Evolutionary conservation across 2,797 vertebrate species (phyloP), one percentile per base, ranked within the genome.

Genomic region (Thalassophryne amazonica): DNA sequence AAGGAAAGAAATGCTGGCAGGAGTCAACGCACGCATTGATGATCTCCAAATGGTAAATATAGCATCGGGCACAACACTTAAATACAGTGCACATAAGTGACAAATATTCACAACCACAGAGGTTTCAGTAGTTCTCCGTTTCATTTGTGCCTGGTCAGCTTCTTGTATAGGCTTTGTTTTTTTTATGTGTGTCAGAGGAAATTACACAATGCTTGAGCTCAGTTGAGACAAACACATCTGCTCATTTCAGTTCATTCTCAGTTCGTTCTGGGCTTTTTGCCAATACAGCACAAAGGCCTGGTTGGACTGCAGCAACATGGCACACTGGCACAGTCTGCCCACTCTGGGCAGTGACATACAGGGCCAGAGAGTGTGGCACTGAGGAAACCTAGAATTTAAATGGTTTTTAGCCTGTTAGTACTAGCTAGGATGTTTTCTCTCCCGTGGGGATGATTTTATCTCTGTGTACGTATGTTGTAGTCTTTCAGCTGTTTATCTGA

Each of bases 1-100:
- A 77, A 86, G 96, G 73, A 99, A 95, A 62, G 97, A 99, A 83
- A 99, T 99, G 97, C 92, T 95, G 9, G 93, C 93, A 2, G 97
- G 97, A 35, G 96, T 98, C 45, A 96, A 96, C 35, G 94, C 94
- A 60, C 93, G 97, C 50, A 99, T 99, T 16, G 97, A 99, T 10
- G 97, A 99, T 76, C 90, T 99, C 47, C 96, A 98, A 78, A 98
- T 99, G 97, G 97, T 98, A 94, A 78, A 41, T 18, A 28, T 13
- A 25, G 17, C 4, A 1, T 1, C 6, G 6, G 25, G 7, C 5
- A 21, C 51, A 24, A 1, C 1, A 0, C 1, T 7, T 9, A 0
- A 2, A 5, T 0, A 9, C 3, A 2, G 13, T 0, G 19, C 22
- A 47, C 6, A n/a, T 38, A 23, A 23, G 22, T 39, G 25, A 46